Percentiles rank a stretch among this genome's conserved stretches.
Conservation (phyloP, 2,113 vertebrate genomes). For the Nothocercus julius region DNA sequence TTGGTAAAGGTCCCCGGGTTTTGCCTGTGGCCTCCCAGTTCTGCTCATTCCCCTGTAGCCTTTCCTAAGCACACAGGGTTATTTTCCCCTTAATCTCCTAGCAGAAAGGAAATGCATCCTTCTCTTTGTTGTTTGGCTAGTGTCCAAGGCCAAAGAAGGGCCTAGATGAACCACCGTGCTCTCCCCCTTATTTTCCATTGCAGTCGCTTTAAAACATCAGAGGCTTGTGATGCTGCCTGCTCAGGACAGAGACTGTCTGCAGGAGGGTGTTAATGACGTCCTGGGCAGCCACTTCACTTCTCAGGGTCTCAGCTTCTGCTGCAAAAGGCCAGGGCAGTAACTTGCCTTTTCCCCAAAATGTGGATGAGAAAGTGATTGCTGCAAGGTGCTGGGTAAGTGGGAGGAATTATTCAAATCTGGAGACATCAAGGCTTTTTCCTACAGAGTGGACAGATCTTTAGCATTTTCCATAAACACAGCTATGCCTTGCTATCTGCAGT, state of each 20-base stretch:
- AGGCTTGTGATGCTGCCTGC: neutral
- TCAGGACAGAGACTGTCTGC: neutral
- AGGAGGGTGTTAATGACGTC: neutral
- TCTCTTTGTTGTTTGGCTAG: neutral
- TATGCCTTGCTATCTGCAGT: constrained; percentile 17
- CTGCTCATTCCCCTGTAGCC: neutral
- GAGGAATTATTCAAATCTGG: neutral
- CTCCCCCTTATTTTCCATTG: accelerated
- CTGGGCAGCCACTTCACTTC: neutral
- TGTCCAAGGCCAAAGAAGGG: neutral
- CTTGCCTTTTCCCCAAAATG: neutral
- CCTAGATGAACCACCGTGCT: neutral
- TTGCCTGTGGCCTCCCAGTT: neutral
- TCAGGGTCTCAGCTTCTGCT: neutral
- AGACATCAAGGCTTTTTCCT: neutral
- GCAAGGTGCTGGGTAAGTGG: neutral
- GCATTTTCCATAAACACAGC: neutral
- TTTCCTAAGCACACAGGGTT: neutral
- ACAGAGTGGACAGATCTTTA: neutral
- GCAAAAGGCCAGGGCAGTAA: neutral
- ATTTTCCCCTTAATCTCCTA: neutral
- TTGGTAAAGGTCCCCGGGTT: neutral
- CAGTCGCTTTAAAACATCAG: neutral
- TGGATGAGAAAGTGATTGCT: neutral
- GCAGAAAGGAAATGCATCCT: neutral